Conservation (phyloP, 2,888 invertebrate species). For the Steinernema scapterisci region DNA sequence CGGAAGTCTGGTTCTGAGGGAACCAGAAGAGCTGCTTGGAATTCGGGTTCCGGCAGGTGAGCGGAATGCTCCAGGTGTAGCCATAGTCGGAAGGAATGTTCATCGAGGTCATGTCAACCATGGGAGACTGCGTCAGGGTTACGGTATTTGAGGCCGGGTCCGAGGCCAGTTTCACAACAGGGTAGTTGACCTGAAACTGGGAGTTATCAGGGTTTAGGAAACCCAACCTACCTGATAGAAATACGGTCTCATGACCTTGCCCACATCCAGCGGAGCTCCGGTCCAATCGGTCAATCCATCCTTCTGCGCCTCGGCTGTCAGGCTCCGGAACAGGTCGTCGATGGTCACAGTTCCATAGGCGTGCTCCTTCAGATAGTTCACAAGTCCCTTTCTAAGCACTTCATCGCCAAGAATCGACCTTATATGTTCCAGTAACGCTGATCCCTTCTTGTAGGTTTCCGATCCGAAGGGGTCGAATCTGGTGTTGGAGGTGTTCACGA, state of each 20-base stretch:
- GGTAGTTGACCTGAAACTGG: not conserved
- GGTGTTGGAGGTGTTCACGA: not conserved
- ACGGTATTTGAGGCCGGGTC: not conserved
- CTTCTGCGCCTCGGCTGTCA: not conserved
- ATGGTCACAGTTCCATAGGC: not conserved
- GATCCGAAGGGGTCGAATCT: constrained; percentile 14
- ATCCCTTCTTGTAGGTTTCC: constrained; percentile 29
- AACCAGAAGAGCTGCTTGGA: not conserved
- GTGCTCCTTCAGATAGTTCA: not conserved
- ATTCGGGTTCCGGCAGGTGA: not conserved
- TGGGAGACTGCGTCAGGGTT: not conserved
- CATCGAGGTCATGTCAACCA: not conserved
- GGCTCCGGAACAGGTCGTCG: not conserved
- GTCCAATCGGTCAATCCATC: constrained; percentile 33
- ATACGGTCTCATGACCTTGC: constrained; percentile 22
- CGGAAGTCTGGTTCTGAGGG: not conserved
- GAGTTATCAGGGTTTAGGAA: not conserved
- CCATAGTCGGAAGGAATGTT: not conserved
- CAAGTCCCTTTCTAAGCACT: not conserved
- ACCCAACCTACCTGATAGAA: not conserved
- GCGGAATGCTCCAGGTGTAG: not conserved
- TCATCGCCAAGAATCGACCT: constrained; percentile 1
- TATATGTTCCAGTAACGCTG: not conserved
- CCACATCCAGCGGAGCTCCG: constrained; percentile 1
- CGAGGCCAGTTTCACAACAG: not conserved